Evolutionary conservation across 2,888 invertebrate species (phyloP), one percentile per base, ranked within the genome.

Genomic region (Eristalis pertinax): DNA sequence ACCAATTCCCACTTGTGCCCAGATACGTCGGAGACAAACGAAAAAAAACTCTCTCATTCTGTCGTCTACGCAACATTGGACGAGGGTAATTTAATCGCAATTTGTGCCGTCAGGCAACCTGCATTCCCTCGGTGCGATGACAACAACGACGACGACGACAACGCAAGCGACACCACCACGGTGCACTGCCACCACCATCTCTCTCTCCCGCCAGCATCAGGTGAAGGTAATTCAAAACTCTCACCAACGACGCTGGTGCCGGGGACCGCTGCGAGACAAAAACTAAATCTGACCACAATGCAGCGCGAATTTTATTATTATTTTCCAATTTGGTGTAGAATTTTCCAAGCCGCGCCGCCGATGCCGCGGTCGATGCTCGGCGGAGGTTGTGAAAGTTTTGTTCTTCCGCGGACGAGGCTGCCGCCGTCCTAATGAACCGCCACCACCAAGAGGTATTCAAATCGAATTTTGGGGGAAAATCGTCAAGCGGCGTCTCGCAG

Each of bases 161-260:
- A 69, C 68, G 60, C 65, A 56, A 50, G 8, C 64, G 29, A n/a
- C 24, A 26, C 26, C 32, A 32, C 7, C 7, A 1, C 7, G 32
- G 22, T 29, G 58, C 73, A 26, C 32, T 1, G 10, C 32, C 32
- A 22, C 76, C 4, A 29, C 43, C 43, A 41, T 26, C 41, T 7
- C 19, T 19, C n/a, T 63, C 26, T 22, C 69, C n/a, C n/a, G 35
- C 26, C 67, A 41, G 65, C 77, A 78, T 75, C 75, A 79, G 70
- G 82, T 82, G 63, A 75, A 82, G 78, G 86, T 86, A 86, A 86
- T 79, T 82, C 86, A 86, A 86, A 75, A 86, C 86, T 82, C 86
- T 86, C 82, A 79, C 86, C 78, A 58, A 32, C 32, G 7, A 32
- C 32, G 32, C 0, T 0, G 32, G 10, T 10, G 32, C 5, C 32